phyloP scores from a whole-genome alignment of 1,140 invertebrate genomes.

The Achatina immaculata region DNA sequence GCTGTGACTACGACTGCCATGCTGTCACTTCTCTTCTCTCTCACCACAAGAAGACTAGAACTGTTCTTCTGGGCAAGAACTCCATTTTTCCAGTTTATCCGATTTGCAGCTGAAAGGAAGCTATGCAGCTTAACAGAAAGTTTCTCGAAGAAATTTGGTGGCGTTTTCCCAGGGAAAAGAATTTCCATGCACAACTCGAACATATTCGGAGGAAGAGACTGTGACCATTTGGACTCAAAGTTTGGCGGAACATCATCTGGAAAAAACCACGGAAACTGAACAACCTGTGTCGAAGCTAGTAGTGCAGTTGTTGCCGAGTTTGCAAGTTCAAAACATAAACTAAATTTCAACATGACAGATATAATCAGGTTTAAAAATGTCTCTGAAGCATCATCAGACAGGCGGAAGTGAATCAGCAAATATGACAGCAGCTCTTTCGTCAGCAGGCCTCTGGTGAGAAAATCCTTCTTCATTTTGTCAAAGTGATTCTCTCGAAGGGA shows the following conservation, averaged over 20 bases:
- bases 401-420: conserved; percentile 57
- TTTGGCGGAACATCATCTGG: conserved; percentile 48
- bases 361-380: conserved; percentile 52
- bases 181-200: conserved; percentile 57
- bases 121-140: conserved; percentile 59
- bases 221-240: conserved; percentile 53
- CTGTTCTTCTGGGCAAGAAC: conserved; percentile 56
- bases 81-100: conserved; percentile 64
- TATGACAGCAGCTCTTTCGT: conserved; percentile 60
- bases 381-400: conserved; percentile 56
- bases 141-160: conserved; percentile 67
- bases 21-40: conserved; percentile 43
- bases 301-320: conserved; percentile 45
- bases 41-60: conserved; percentile 52
- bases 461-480: conserved; percentile 57
- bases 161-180: conserved; percentile 55
- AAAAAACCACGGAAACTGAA: conserved; percentile 67
- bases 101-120: conserved; percentile 49
- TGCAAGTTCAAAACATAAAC: conserved; percentile 62
- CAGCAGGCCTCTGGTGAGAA: conserved; percentile 60
- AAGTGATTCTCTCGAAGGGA: conserved; percentile 52
- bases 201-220: conserved; percentile 49
- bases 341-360: conserved; percentile 65
- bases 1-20: conserved; percentile 53
- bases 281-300: conserved; percentile 47